Base-by-base conservation (phyloP, 2,113 vertebrate genomes). In the Lutjanus erythropterus region DNA sequence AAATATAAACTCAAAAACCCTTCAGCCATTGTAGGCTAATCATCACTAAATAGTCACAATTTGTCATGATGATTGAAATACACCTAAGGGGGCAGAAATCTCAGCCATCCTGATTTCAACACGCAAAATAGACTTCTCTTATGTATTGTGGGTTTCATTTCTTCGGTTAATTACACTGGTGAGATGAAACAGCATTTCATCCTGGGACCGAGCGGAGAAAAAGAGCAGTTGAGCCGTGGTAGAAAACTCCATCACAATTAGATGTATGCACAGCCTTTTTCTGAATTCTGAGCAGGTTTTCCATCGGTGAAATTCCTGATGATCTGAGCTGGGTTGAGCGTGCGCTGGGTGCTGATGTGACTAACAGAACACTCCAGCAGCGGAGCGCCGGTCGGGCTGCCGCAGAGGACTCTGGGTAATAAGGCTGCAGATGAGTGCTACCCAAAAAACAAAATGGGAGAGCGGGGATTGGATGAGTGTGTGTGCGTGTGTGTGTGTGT, bases 271-370 rank as follows among this genome's bases (percentile, higher is more conserved):
- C 75, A 91, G 80, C 71, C 89, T 72, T 90, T 86, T 92, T 92
- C 87, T 87, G 80, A 92, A 94, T 94, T 94, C 92, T 58, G 84
- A 86, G 90, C 91, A 94, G 91, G 92, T 93, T 91, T 92, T 91
- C 86, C 83, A 89, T 89, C 39, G 85, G 81, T 91, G 88, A 93
- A 92, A 92, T 92, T 94, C 88, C 90, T 92, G 91, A 93, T 94
- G 91, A 94, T 93, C 91, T 88, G 89, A 88, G 89, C 79, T 79
- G 84, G 69, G 83, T 42, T 80, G 89, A 87, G 88, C 90, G 89
- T 93, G 90, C 53, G 42, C 81, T 80, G 92, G 84, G 84, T 94
- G 85, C 91, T 91, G 90, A 94, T 94, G 90, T 89, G 90, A 86
- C 86, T 80, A 80, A 87, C 78, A 80, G 87, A 93, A 85, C 77